These are phyloP conservation scores for Drosophila demipolita DNA, from an alignment of 2,888 invertebrate species.

Conservation along the genomic window DNA sequence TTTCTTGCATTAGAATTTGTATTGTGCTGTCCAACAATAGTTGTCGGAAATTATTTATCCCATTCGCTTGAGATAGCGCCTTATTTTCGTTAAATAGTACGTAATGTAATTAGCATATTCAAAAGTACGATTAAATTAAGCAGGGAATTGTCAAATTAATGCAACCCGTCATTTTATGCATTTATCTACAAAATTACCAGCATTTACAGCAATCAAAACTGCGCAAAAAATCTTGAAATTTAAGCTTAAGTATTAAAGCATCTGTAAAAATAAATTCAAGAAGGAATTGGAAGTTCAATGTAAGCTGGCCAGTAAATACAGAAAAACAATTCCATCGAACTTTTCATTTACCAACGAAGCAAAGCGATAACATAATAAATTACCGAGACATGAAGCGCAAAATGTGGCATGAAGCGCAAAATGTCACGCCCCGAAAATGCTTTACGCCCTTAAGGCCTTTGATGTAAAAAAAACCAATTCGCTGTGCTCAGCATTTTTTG, in stretches of 20 bases:
- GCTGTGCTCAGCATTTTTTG: slow-evolving; percentile 13
- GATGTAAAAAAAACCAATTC: slow-evolving; percentile 31
- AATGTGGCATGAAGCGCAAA: slow-evolving; percentile 13
- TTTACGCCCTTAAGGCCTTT: slow-evolving; percentile 25
- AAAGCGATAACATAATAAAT: slow-evolving; percentile 51
- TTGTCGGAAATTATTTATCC: slow-evolving; percentile 37
- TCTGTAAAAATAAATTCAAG: neutral
- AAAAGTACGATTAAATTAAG: neutral
- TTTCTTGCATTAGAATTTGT: slow-evolving; percentile 59
- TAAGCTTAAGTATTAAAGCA: neutral
- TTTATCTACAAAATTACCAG: too few species aligned
- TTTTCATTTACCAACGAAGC: slow-evolving; percentile 21
- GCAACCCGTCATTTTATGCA: neutral
- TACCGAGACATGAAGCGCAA: slow-evolving; percentile 52
- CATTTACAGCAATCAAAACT: neutral
- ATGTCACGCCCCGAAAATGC: slow-evolving; percentile 7
- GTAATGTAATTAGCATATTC: slow-evolving; percentile 24
- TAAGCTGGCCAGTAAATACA: slow-evolving; percentile 1
- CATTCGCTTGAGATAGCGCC: slow-evolving; percentile 28
- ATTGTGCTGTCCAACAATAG: slow-evolving; percentile 58
- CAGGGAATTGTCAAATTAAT: neutral
- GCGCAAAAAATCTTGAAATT: neutral
- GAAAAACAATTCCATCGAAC: slow-evolving; percentile 10
- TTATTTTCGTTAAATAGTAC: slow-evolving; percentile 21
- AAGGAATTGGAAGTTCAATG: neutral